These are phyloP conservation scores for Silurus aristotelis DNA, from an alignment of 2,797 vertebrate genomes.

Conservation along the genomic window DNA sequence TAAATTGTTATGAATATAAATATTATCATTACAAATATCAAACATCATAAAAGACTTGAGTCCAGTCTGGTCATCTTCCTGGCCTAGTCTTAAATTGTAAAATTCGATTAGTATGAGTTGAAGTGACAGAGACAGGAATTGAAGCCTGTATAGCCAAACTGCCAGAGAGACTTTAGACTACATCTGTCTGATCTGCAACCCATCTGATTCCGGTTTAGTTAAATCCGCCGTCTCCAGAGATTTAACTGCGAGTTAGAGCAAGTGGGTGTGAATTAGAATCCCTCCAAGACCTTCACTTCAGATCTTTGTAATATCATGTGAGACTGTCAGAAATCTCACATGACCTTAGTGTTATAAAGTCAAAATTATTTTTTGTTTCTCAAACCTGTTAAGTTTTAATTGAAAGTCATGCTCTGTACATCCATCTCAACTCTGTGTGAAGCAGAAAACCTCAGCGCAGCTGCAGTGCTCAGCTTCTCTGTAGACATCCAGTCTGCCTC, in stretches of 20 bases:
- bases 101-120: not conserved
- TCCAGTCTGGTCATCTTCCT: too few relatives aligned
- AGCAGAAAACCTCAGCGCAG: not conserved
- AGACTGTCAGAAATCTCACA: not conserved
- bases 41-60: too few relatives aligned
- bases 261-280: not conserved
- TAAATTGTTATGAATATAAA: too few relatives aligned
- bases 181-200: not conserved
- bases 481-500: conserved; percentile 47
- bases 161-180: not conserved
- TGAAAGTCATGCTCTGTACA: not conserved
- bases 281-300: not conserved
- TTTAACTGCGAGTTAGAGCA: not conserved
- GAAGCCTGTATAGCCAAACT: not conserved
- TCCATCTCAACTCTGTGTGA: not conserved
- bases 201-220: not conserved
- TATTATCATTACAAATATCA: too few relatives aligned
- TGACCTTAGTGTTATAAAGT: not conserved
- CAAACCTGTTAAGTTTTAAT: not conserved
- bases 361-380: not conserved
- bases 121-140: not conserved
- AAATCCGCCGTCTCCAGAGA: not conserved
- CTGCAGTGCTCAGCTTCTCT: conserved; percentile 41
- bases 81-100: not conserved
- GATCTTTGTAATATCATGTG: not conserved